phyloP scores from a whole-genome alignment of 2,113 vertebrate species.

The Hydrochoerus hydrochaeris region DNA sequence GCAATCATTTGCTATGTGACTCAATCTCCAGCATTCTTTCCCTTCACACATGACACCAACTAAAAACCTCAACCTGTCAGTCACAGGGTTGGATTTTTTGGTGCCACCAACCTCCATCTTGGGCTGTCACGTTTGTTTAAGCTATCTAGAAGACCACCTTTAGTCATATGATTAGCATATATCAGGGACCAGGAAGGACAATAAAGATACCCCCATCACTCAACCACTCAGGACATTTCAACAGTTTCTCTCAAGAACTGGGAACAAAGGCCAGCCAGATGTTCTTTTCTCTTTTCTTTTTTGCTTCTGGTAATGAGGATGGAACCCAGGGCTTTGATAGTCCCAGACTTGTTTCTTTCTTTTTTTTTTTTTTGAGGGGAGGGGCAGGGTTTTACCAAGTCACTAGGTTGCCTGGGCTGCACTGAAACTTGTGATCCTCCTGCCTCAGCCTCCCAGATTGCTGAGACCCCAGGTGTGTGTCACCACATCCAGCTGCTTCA shows the following conservation, averaged over 20 bases:
- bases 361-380: no score
- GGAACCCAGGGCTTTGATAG: not conserved
- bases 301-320: not conserved
- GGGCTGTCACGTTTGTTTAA: conserved; percentile 21
- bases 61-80: not conserved
- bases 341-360: not conserved
- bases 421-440: not conserved
- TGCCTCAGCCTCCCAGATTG: not conserved
- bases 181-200: not conserved
- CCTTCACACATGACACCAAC: not conserved
- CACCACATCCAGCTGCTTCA: not conserved
- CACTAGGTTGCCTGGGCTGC: not conserved
- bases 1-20: not conserved
- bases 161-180: not conserved
- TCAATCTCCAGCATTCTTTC: not conserved
- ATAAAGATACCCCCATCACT: not conserved
- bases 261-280: not conserved
- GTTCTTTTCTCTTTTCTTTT: not conserved
- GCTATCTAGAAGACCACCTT: not conserved
- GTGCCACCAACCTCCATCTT: not conserved
- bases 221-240: not conserved
- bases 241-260: not conserved
- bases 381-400: not conserved
- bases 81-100: not conserved
- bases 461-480: not conserved